Evolutionary conservation across 2,113 vertebrate species (phyloP), one percentile per base, ranked within the genome.

Genomic region (Dipodomys stephensi): DNA sequence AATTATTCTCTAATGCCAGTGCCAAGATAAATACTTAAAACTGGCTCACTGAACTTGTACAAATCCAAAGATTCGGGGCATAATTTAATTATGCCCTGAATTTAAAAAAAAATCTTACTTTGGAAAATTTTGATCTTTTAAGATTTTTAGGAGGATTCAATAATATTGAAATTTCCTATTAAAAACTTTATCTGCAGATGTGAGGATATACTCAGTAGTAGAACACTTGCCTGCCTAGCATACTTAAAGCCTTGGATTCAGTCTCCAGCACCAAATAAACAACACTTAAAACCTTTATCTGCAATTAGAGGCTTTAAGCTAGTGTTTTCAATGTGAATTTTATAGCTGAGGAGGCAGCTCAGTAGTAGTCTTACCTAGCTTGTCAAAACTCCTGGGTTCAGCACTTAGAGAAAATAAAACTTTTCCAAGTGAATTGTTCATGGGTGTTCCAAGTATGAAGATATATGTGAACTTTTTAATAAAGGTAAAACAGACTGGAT

Each of bases 1-100:
- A 92, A 74, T 46, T 84, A 0, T 82, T 92, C 92, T 86, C 76
- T 92, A 46, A 78, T 83, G 46, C 35, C 91, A 32, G 91, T 95
- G 89, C 90, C 84, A 95, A 73, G n/a, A 87, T 64, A 67, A 84
- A 92, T 92, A 88, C 65, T 96, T 92, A 76, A 49, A 77, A 79
- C 19, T 74, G 69, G 12, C 72, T 57, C 30, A 49, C 15, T 85
- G 35, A 46, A 79, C 13, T 27, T 93, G 27, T 71, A 2, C 19
- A 84, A 22, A 60, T 79, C 35, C 23, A 81, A 91, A 83, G 23
- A 72, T 65, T 32, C 39, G 15, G 39, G 91, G 25, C 60, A 74
- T 83, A 90, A 60, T 44, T 68, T 77, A 82, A 65, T 49, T 68
- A 28, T 32, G 30, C 62, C 71, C 10, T n/a, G 16, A 25, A 32